Evolutionary conservation across 2,113 vertebrate genomes (phyloP), one percentile per base, ranked within the genome.

Genomic region (Ibidorhyncha struthersii): DNA sequence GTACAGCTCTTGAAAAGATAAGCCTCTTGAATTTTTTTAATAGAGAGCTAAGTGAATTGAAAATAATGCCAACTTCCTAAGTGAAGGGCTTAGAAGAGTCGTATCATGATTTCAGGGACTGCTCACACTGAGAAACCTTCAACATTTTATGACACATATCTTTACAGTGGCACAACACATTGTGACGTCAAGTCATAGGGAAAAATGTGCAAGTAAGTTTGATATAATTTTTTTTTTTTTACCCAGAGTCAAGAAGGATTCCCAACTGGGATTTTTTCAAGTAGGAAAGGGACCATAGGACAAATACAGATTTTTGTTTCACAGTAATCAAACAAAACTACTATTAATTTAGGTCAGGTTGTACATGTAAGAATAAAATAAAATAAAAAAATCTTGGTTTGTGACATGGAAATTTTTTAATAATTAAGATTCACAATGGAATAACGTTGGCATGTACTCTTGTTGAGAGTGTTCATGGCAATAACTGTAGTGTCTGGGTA

Each of bases 1-100:
- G 76, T 62, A 66, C 58, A 78, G n/a, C n/a, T 86, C 59, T 89
- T 92, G 67, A 89, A 92, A 91, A 71, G 63, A 89, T 70, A 83
- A 89, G 49, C 55, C 45, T 86, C 40, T 72, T 72, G 65, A 53
- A 38, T 82, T 65, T 41, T 72, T 53, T 72, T 15, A 67, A 81
- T 40, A 71, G 73, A 66, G 93, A 88, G 47, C 25, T 62, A 89
- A 96, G 73, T 81, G 45, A 96, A 93, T 74, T 73, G 25, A 82
- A 90, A 89, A 36, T 29, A 84, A 70, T 71, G 43, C 32, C 47
- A 78, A 4, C 61, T 78, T 84, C 32, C 41, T 50, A 7, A 40
- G 14, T 29, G 72, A 91, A 83, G 20, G 25, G 30, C 71, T 95
- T 80, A 65, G 27, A 73, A 77, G 49, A 74, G 38, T 67, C 58